Evolutionary conservation across 2,888 invertebrate species (phyloP).

Genomic region (Oligia fasciuncula): DNA sequence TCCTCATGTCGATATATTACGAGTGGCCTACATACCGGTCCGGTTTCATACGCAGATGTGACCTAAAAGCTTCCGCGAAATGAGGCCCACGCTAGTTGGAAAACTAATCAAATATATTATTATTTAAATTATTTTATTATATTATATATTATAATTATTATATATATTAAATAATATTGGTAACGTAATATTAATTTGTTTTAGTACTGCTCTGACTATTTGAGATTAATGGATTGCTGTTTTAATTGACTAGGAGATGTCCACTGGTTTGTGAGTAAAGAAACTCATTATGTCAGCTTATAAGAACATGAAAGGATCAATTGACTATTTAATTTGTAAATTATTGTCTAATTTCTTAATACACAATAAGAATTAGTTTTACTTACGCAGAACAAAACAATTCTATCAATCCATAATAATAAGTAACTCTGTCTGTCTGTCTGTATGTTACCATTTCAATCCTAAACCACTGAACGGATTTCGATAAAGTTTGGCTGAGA

Average conservation of each 20-base stretch:
- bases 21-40: slow-evolving; percentile 82
- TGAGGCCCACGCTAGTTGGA: slow-evolving; percentile 57
- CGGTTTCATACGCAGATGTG: slow-evolving; percentile 82
- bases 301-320: neutral
- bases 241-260: neutral
- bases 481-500: no score
- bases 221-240: slow-evolving; percentile 4
- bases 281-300: neutral
- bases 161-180: neutral
- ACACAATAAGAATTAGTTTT: slow-evolving; percentile 1
- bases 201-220: neutral
- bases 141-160: no score
- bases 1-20: slow-evolving; percentile 83
- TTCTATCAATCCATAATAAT: neutral
- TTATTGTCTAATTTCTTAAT: neutral
- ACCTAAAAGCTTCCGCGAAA: slow-evolving; percentile 73
- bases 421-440: no score
- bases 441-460: no score
- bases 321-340: neutral
- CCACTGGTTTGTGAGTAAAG: neutral
- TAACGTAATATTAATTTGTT: slow-evolving; percentile 17
- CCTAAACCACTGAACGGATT: no score
- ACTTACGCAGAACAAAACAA: slow-evolving; percentile 20
- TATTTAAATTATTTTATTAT: no score
- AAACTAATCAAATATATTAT: slow-evolving; percentile 53